Percentiles rank a stretch among this genome's conserved stretches.
These are phyloP conservation scores for Turritopsis rubra DNA, from an alignment of 30 jellyfish, hydroid and myxozoan genomes.

Conservation along the genomic window DNA sequence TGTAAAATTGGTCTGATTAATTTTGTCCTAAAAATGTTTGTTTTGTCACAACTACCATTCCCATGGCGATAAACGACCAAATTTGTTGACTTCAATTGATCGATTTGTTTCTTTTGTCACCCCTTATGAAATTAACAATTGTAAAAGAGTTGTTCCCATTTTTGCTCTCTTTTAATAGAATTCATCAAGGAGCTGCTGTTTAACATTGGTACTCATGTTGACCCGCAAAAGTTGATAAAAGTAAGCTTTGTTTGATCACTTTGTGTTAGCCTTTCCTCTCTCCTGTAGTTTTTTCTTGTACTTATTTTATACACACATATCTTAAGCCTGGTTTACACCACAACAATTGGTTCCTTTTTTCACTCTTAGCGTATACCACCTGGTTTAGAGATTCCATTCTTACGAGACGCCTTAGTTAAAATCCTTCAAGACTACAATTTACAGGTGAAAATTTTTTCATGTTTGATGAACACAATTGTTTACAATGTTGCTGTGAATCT, in stretches of 20 bases:
- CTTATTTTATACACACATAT: background rate
- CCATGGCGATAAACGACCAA: no score
- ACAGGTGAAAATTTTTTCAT: conserved; percentile 39
- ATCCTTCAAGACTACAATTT: conserved; percentile 89
- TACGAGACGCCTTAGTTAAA: conserved; percentile 91
- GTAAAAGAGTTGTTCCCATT: no score
- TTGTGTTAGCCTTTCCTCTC: background rate
- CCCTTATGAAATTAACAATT: no score
- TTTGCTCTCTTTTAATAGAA: background rate
- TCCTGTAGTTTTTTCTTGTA: background rate
- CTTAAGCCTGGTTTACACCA: background rate
- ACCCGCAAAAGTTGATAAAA: conserved; percentile 55
- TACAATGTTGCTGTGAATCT: no score
- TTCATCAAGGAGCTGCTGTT: conserved; percentile 72
- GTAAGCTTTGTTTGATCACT: background rate
- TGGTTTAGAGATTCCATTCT: conserved; percentile 72
- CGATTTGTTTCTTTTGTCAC: no score
- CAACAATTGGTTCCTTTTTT: background rate
- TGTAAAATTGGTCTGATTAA: no score
- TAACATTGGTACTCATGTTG: conserved; percentile 81
- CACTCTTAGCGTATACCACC: conserved; percentile 55
- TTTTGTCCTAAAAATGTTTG: no score
- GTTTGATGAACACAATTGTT: background rate
- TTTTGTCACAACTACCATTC: no score
- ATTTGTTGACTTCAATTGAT: no score